phyloP scores from a whole-genome alignment of 2,797 vertebrate species.

The Enteromius fasciolatus region DNA sequence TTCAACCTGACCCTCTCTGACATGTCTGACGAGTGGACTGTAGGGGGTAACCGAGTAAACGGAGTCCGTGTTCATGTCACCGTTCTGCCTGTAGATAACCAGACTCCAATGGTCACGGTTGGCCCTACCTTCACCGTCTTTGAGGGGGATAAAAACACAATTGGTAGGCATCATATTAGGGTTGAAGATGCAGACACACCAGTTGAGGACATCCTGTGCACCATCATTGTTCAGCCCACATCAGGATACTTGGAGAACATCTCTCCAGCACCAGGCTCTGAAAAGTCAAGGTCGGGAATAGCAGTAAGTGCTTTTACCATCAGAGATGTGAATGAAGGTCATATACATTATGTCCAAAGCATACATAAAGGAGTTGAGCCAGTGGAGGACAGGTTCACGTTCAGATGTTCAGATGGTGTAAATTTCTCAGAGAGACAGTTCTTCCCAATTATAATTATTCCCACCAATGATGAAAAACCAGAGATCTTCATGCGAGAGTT shows the following conservation, averaged over 20 bases:
- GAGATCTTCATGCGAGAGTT: slow-evolving; percentile 89
- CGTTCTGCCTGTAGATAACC: slow-evolving; percentile 91
- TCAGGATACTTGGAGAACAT: slow-evolving; percentile 93
- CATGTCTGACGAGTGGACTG: slow-evolving; percentile 88
- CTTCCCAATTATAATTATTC: slow-evolving; percentile 87
- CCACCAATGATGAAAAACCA: slow-evolving; percentile 90
- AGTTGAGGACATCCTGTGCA: slow-evolving; percentile 90
- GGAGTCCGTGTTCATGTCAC: slow-evolving; percentile 86
- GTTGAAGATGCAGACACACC: slow-evolving; percentile 87
- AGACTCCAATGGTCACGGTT: slow-evolving; percentile 84
- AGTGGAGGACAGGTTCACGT: slow-evolving; percentile 88
- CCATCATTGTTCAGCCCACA: slow-evolving; percentile 86
- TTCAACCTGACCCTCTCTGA: slow-evolving; percentile 93
- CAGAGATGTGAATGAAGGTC: slow-evolving; percentile 83
- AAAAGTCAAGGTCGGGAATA: slow-evolving; percentile 89
- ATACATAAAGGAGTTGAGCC: slow-evolving; percentile 91
- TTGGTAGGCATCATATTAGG: slow-evolving; percentile 80
- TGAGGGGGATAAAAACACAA: slow-evolving; percentile 85
- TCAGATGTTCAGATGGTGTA: slow-evolving; percentile 93
- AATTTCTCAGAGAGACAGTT: slow-evolving; percentile 88
- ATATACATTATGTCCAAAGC: slow-evolving; percentile 92
- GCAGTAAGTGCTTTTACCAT: slow-evolving; percentile 92
- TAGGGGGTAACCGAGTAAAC: slow-evolving; percentile 82
- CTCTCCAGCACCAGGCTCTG: slow-evolving; percentile 92
- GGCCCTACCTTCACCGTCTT: slow-evolving; percentile 81